Conservation (phyloP, 1,140 invertebrate species). For the Harpegnathos saltator region DNA sequence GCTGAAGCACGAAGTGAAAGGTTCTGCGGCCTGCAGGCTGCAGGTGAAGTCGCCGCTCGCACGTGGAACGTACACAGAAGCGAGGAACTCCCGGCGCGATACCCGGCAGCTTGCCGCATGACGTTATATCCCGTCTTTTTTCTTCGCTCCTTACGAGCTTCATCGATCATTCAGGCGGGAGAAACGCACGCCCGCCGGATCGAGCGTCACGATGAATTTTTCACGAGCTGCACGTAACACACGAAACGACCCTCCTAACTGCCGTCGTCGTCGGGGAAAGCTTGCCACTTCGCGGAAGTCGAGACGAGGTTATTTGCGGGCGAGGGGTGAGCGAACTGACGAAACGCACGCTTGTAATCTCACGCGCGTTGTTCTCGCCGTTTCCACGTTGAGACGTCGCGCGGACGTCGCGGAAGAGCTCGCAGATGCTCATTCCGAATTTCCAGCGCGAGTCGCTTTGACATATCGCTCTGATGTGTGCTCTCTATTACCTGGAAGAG, state of each 20-base stretch:
- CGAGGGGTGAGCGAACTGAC: background rate
- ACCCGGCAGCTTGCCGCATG: too few relatives aligned
- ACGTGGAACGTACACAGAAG: slow-evolving; percentile 9
- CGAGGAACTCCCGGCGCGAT: background rate
- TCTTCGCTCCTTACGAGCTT: background rate
- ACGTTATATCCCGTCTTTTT: slow-evolving; percentile 21
- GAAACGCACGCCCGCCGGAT: background rate
- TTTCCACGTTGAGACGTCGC: too few relatives aligned
- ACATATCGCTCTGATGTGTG: too few relatives aligned
- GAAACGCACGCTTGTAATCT: background rate
- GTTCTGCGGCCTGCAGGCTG: too few relatives aligned
- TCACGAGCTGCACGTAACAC: background rate
- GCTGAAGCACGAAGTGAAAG: slow-evolving; percentile 9
- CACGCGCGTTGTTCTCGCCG: too few relatives aligned
- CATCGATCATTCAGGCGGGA: slow-evolving; percentile 11
- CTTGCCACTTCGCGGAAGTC: background rate
- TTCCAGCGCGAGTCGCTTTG: too few relatives aligned
- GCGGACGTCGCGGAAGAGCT: too few relatives aligned
- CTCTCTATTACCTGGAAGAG: too few relatives aligned
- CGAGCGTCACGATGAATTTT: slow-evolving; percentile 23
- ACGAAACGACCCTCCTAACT: background rate
- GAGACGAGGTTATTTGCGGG: slow-evolving; percentile 27
- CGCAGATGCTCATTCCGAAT: too few relatives aligned
- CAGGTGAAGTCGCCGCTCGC: too few relatives aligned
- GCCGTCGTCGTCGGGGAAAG: background rate